Conservation (phyloP, 2,113 vertebrate genomes). For the Cyprinodon tularosa region DNA sequence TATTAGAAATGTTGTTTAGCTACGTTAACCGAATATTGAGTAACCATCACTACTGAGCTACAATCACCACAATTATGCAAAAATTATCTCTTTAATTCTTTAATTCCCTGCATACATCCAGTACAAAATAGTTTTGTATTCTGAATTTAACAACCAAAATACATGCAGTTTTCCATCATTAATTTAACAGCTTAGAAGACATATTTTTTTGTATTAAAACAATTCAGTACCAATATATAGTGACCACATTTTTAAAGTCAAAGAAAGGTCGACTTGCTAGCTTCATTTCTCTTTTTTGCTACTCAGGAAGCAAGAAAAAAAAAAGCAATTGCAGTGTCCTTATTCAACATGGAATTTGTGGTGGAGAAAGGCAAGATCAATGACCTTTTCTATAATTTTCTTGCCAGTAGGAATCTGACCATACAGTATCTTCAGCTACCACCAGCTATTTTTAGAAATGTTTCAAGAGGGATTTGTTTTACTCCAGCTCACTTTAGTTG, state of each 20-base stretch:
- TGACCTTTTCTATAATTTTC: conserved; percentile 36
- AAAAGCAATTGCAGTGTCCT: conserved; percentile 21
- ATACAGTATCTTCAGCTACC: conserved; percentile 18
- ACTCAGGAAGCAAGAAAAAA: neutral
- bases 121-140: neutral
- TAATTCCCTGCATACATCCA: too few species aligned
- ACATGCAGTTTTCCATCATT: neutral
- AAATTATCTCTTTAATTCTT: too few species aligned
- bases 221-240: neutral
- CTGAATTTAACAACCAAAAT: neutral
- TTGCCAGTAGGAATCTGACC: conserved; percentile 20
- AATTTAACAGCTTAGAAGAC: too few species aligned
- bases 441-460: conserved; percentile 5
- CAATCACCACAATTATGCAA: too few species aligned
- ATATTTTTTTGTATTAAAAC: too few species aligned
- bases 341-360: conserved; percentile 33
- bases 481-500: neutral
- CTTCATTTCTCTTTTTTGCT: conserved; percentile 20
- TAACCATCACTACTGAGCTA: too few species aligned
- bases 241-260: conserved; percentile 3
- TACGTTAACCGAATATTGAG: too few species aligned
- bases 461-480: neutral
- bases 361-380: conserved; percentile 30
- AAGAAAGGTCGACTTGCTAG: conserved; percentile 31
- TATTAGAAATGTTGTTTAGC: too few species aligned